phyloP scores from a whole-genome alignment of 2,113 vertebrate species.

The Hemibagrus wyckioides region DNA sequence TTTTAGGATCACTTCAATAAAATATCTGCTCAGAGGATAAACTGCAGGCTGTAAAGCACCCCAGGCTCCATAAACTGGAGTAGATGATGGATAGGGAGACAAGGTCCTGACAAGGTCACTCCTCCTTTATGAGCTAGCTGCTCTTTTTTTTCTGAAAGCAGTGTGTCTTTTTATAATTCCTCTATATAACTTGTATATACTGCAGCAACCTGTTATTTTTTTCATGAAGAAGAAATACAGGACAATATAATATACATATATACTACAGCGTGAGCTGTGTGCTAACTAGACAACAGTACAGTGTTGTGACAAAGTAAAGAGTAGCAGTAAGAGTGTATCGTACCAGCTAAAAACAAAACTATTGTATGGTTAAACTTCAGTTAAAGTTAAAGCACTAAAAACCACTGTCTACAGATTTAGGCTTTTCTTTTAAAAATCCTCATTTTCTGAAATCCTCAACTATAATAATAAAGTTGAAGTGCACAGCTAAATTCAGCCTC shows the following conservation, averaged over 20 bases:
- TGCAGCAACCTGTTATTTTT: no score
- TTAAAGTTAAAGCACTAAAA: not conserved
- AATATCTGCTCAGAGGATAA: not conserved
- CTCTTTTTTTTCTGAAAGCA: not conserved
- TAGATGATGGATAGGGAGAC: not conserved
- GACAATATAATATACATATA: no score
- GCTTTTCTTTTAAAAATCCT: not conserved
- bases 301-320: no score
- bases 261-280: not conserved
- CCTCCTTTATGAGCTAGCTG: not conserved
- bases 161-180: not conserved
- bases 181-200: not conserved
- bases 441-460: not conserved
- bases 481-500: not conserved
- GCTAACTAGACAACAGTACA: no score
- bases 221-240: no score
- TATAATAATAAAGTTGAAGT: not conserved
- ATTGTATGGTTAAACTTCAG: no score
- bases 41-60: constrained; percentile 1
- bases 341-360: not conserved
- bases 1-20: not conserved
- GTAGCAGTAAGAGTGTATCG: not conserved
- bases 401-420: not conserved
- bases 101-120: not conserved
- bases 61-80: not conserved